Conservation (phyloP, 2,888 invertebrate species). For the Amphipoea lucens region DNA sequence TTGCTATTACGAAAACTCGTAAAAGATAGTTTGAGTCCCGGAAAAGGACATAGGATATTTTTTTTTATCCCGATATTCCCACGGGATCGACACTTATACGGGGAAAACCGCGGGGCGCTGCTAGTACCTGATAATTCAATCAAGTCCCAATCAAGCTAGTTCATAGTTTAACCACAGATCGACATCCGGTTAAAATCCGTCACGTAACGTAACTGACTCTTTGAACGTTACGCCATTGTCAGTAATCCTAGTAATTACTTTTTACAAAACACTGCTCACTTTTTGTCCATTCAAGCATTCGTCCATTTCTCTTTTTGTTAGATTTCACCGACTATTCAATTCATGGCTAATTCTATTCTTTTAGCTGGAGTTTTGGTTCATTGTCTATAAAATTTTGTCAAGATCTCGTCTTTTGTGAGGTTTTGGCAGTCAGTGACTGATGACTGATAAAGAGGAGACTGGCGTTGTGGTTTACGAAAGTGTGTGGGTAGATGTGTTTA, state of each 20-base stretch:
- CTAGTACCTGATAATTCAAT: background rate
- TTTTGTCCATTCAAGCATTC: slow-evolving; percentile 46
- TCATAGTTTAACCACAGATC: slow-evolving; percentile 49
- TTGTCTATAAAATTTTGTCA: slow-evolving; percentile 34
- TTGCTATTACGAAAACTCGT: too few relatives aligned
- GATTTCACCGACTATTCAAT: slow-evolving; percentile 65
- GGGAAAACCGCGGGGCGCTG: too few relatives aligned
- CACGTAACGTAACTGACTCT: slow-evolving; percentile 48
- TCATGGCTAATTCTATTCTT: slow-evolving; percentile 55
- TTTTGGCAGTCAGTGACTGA: slow-evolving; percentile 18
- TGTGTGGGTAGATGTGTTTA: background rate
- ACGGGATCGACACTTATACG: too few relatives aligned
- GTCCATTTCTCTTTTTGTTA: slow-evolving; percentile 56
- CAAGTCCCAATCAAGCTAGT: too few relatives aligned
- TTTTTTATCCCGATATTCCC: too few relatives aligned
- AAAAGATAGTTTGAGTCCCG: too few relatives aligned
- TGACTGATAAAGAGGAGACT: background rate
- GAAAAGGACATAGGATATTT: too few relatives aligned
- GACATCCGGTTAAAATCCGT: slow-evolving; percentile 51
- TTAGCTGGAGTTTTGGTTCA: slow-evolving; percentile 7
- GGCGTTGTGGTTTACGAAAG: slow-evolving; percentile 45
- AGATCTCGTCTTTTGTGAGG: slow-evolving; percentile 30
- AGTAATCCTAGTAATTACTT: slow-evolving; percentile 70
- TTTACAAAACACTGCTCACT: slow-evolving; percentile 62
- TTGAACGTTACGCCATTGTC: slow-evolving; percentile 60